Evolutionary conservation across 2,888 invertebrate species (phyloP), one percentile per base, ranked within the genome.

Genomic region (Boloria euphrosyne): DNA sequence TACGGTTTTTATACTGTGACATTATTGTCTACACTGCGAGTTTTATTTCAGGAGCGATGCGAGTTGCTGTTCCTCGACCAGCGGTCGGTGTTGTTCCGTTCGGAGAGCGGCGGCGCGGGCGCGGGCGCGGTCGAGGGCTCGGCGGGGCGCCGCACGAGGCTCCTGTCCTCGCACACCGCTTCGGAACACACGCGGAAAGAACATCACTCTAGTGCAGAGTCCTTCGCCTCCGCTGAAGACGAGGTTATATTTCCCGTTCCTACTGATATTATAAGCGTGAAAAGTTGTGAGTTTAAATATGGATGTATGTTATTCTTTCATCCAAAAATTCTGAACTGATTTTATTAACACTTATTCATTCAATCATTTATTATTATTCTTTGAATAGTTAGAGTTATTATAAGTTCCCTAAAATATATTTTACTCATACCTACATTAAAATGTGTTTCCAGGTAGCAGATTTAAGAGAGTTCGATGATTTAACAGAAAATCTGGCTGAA

Each of bases 221-320:
- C 98, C 70, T 99, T 98, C 89, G 97, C 98, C 59, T 99, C 98
- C 1, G 99, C 99, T 0, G 96, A 98, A 80, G 99, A 98, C 84
- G 95, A 96, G 90, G 96, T 95, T 13, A 38, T 7, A 46, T 22
- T 46, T 54, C 1, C 10, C 17, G 10, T 53, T 38, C 16, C 6
- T 50, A 50, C 10, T 50, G 31, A 38, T 38, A 38, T 38, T 38
- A 38, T 38, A 10, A 10, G 10, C 31, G 31, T 38, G 10, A 38
- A 38, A 10, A 38, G 10, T 38, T 38, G 31, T 38, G 31, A 38
- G 31, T 7, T n/a, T n/a, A 10, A 2, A 10, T 38, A 27, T 4
- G 27, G 27, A 27, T 27, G 27, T 27, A 27, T 38, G 31, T 38
- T 38, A 38, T 2, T 10, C 10, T 38, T 38, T 38, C 31, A 38